Evolutionary conservation across 2,113 vertebrate genomes (phyloP), one percentile per base, ranked within the genome.

Genomic region (Blennius ocellaris): DNA sequence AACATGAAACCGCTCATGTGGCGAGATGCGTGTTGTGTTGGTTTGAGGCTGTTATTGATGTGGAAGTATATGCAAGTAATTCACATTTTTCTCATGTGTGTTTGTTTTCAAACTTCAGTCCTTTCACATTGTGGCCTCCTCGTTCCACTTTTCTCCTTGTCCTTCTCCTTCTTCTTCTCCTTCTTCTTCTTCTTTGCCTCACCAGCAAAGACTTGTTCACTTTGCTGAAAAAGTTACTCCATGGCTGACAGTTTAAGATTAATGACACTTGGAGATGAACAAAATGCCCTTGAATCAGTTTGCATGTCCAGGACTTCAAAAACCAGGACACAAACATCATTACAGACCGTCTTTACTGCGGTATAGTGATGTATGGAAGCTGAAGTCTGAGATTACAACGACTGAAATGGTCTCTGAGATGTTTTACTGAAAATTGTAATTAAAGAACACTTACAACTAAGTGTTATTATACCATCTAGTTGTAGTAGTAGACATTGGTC

Each of bases 261-360:
- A 88, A 84, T 77, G 81, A 86, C 21, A 58, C 67, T 54, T 60
- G 54, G 65, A 43, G 53, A 21, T 3, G 14, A 7, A 48, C 55
- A 52, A 66, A 55, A 56, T 41, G 71, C 15, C 80, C 74, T 79
- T 82, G 60, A 59, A 82, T 73, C 21, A 51, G 53, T 57, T 40
- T 30, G 21, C 21, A 30, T 41, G 48, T 49, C 21, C 65, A 51
- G 47, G 40, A 16, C 15, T 68, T 75, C 66, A 44, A 58, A 68
- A 71, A 47, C 47, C n/a, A 44, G 11, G 17, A 15, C 30, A 17
- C 41, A 41, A 6, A 81, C 75, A 69, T 65, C 1, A 58, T 61
- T 53, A 15, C 51, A 30, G 54, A 11, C 17, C 10, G n/a, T 15
- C 38, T 68, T 67, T 43, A 5, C 56, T 55, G 37, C 12, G 53